Percentiles rank a stretch among this genome's conserved stretches.
Evolutionary conservation across 1,140 invertebrate species (phyloP).

Genomic region (Drosophila murphyi): DNA sequence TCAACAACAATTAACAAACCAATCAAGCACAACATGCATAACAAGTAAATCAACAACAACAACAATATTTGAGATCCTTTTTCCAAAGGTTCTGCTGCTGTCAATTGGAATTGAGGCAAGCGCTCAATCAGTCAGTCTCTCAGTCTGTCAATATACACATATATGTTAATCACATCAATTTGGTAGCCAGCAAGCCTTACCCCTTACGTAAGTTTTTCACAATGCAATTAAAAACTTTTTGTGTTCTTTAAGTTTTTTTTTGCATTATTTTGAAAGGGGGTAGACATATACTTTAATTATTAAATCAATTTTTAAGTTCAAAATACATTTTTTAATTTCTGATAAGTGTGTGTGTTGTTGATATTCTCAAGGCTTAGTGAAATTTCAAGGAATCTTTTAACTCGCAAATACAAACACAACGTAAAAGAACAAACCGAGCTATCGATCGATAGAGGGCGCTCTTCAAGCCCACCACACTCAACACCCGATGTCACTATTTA

Average conservation of each 20-base stretch:
- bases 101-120: slow-evolving; percentile 9
- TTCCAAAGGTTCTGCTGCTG: slow-evolving; percentile 4
- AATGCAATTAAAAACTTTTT: neutral
- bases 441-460: slow-evolving; percentile 13
- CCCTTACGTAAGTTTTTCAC: slow-evolving; percentile 10
- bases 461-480: slow-evolving; percentile 22
- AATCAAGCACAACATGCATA: slow-evolving; percentile 21
- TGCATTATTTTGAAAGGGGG: too few species aligned
- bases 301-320: neutral
- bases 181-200: neutral
- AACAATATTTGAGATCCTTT: slow-evolving; percentile 6
- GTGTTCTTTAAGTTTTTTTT: neutral
- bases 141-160: slow-evolving; percentile 2
- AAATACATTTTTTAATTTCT: neutral
- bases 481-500: neutral
- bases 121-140: slow-evolving; percentile 5
- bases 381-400: too few species aligned
- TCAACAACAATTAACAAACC: slow-evolving; percentile 8
- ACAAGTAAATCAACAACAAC: slow-evolving; percentile 29
- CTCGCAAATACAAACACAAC: neutral
- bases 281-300: too few species aligned
- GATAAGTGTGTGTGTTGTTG: neutral
- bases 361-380: neutral
- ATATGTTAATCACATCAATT: slow-evolving; percentile 2
- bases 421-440: neutral